Evolutionary conservation across 2,113 vertebrate genomes (phyloP).

Genomic region (Bettongia penicillata): DNA sequence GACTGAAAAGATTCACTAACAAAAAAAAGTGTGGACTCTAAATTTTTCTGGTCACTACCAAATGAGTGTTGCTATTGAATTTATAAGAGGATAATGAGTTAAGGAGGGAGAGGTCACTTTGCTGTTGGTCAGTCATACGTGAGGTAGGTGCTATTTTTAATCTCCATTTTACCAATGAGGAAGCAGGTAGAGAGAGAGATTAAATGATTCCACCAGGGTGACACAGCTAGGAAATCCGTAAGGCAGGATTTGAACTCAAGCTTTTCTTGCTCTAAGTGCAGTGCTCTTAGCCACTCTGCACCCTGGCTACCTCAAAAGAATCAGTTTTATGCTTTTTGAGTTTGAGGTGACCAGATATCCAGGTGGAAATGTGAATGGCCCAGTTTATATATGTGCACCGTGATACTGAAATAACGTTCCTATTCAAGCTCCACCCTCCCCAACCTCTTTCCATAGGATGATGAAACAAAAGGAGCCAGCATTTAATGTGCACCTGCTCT

Average conservation of each 20-base stretch:
- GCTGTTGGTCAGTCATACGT: too few species aligned
- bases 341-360: background rate
- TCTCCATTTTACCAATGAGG: background rate
- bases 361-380: background rate
- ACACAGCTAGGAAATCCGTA: background rate
- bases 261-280: background rate
- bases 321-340: background rate
- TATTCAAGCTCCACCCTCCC: background rate
- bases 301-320: background rate
- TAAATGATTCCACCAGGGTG: background rate
- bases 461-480: background rate
- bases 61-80: too few species aligned
- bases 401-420: background rate
- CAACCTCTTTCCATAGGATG: background rate
- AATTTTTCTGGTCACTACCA: too few species aligned
- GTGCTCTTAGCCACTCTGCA: background rate
- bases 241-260: background rate
- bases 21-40: too few species aligned
- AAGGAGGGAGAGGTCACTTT: too few species aligned
- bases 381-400: background rate
- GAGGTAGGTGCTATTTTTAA: background rate
- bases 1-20: too few species aligned
- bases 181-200: background rate
- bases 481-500: background rate
- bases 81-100: too few species aligned